Evolutionary conservation across 2,797 vertebrate species (phyloP).

Genomic region (Gymnodraco acuticeps): DNA sequence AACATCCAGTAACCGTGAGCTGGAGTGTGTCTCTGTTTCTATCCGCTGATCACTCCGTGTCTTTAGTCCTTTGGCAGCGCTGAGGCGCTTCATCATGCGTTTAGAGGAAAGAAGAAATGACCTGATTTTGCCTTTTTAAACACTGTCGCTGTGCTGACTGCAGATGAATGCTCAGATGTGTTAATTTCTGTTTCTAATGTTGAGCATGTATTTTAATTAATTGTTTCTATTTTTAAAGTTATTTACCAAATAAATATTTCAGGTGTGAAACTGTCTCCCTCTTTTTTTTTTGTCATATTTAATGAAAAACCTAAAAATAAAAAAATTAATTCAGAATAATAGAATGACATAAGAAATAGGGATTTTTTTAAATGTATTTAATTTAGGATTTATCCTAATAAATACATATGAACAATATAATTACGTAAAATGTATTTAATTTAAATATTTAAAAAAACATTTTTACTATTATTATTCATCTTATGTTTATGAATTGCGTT

Average conservation of each 20-base stretch:
- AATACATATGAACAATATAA: no score
- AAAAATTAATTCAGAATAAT: no score
- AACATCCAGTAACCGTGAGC: slow-evolving; percentile 90
- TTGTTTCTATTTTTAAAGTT: slow-evolving; percentile 81
- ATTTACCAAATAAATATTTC: slow-evolving; percentile 76
- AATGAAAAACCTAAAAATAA: neutral
- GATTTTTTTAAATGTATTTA: no score
- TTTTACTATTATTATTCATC: no score
- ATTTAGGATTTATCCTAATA: no score
- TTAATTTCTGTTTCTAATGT: slow-evolving; percentile 66
- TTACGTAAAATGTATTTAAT: no score
- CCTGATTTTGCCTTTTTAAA: slow-evolving; percentile 51
- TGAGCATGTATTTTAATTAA: slow-evolving; percentile 77
- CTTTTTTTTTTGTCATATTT: neutral
- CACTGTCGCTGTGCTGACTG: slow-evolving; percentile 38
- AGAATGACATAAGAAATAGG: no score
- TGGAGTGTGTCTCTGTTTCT: slow-evolving; percentile 3
- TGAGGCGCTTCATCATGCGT: slow-evolving; percentile 6
- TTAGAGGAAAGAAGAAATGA: slow-evolving; percentile 36
- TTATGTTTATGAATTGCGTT: no score
- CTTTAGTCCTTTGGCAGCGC: slow-evolving; percentile 8
- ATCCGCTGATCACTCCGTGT: neutral
- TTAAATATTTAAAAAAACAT: no score
- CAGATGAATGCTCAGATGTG: slow-evolving; percentile 57
- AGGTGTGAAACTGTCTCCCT: slow-evolving; percentile 2